These are phyloP conservation scores for Thripadectes ignobilis DNA, from an alignment of 2,797 vertebrate genomes.

Conservation along the genomic window DNA sequence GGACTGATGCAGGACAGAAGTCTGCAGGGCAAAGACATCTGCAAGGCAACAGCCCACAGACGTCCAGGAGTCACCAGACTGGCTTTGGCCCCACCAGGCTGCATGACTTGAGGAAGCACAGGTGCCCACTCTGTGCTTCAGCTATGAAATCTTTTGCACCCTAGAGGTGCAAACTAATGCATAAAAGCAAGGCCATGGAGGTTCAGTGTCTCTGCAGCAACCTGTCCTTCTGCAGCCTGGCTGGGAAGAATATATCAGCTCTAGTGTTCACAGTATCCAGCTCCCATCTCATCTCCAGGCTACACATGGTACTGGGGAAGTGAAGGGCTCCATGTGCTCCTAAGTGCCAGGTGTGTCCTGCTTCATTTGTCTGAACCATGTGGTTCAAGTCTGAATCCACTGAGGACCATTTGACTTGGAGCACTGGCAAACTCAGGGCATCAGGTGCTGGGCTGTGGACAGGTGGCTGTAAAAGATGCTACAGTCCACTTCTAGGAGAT, in stretches of 20 bases:
- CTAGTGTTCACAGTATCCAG: neutral
- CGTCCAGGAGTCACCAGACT: neutral
- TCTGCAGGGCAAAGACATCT: neutral
- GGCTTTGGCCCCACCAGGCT: neutral
- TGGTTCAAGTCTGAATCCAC: neutral
- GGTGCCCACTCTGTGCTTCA: neutral
- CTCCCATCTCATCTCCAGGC: neutral
- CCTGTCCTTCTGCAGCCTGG: neutral
- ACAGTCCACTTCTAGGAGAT: neutral
- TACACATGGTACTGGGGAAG: accelerated
- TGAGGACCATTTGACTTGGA: neutral
- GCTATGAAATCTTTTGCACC: neutral
- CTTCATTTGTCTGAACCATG: neutral
- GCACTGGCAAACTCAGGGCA: neutral
- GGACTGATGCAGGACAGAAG: neutral
- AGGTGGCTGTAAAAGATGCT: neutral
- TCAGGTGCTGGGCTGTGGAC: neutral
- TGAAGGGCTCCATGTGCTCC: neutral
- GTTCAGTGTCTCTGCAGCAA: neutral
- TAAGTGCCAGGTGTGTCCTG: neutral
- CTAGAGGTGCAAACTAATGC: neutral
- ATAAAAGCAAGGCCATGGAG: neutral
- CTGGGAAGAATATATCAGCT: neutral
- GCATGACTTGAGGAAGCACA: neutral
- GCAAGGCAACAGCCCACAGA: neutral